Percentiles rank a stretch among this genome's conserved stretches.
These are phyloP conservation scores for Sus cebifrons DNA, from an alignment of 2,797 vertebrate genomes.

Conservation along the genomic window DNA sequence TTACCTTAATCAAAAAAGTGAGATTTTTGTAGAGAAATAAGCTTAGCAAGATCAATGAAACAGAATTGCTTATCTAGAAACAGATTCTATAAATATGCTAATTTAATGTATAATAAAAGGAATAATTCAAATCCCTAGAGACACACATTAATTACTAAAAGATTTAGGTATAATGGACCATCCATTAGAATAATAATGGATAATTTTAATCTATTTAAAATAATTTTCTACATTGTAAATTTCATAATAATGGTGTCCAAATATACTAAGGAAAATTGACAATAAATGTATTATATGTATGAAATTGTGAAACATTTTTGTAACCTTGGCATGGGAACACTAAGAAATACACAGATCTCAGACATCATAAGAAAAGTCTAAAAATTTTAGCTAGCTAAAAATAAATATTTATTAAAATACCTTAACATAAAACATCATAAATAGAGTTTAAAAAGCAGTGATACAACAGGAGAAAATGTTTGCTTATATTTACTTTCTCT, in stretches of 20 bases:
- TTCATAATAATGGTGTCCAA: not conserved
- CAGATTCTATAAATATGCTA: slow-evolving; percentile 37
- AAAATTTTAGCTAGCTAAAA: not conserved
- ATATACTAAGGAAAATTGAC: not conserved
- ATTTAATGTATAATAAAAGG: not conserved
- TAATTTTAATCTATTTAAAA: not conserved
- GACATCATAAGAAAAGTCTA: not conserved
- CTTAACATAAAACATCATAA: not conserved
- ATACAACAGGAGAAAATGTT: not conserved
- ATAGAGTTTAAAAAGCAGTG: not conserved
- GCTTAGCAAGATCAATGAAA: not conserved
- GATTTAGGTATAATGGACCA: not conserved
- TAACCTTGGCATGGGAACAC: not conserved
- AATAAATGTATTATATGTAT: not conserved
- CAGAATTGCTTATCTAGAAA: slow-evolving; percentile 41
- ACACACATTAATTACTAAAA: slow-evolving; percentile 43
- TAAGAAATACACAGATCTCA: not conserved
- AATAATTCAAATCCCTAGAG: not conserved
- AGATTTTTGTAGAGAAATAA: slow-evolving; percentile 52
- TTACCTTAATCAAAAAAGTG: not conserved
- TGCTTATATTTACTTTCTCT: not conserved
- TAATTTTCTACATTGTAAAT: not conserved
- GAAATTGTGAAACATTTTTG: not conserved
- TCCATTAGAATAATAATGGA: not conserved
- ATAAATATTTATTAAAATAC: not conserved